Base-by-base conservation (phyloP, 1,140 invertebrate species). In the Cardiocondyla obscurior region DNA sequence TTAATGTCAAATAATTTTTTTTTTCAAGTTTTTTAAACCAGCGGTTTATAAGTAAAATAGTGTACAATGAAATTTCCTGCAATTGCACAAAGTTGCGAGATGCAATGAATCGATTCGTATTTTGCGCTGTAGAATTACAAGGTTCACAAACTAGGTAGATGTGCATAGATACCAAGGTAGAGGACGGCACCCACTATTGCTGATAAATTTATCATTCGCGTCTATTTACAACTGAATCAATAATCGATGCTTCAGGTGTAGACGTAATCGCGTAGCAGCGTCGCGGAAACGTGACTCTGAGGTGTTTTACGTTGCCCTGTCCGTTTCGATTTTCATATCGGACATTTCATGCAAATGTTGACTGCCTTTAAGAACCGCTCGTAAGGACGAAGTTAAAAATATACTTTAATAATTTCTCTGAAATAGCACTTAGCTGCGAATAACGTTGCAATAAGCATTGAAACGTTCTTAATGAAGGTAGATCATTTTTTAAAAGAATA, bases 221-320 rank as follows among this genome's bases (percentile, higher is more conserved):
- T 69, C 85, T 91, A 91, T 91, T 91, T 91, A 76, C 89, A 90
- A 86, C 69, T 84, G 44, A 91, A 88, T 91, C 88, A 83, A 90
- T 92, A 91, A 91, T 88, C 89, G 83, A 91, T 90, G 57, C 65
- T 57, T 46, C 39, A 46, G 65, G 30, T 49, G 46, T 33, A 49
- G 39, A 70, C 22, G 42, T 16, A 49, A 10, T 60, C 39, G n/a
- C 25, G 3, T 10, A 10, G 22, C 19, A 25, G 30, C 22, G 5
- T 28, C 30, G 30, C n/a, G 39, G 39, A 49, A 55, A 82, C 55
- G 22, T 36, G 19, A 42, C 19, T 53, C 36, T 7, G 14, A 46
- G 3, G 44, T 49, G 49, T 28, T 70, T n/a, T 19, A 42, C 36
- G 19, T 57, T 30, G 36, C 19, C 44, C 30, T 25, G 33, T 22